phyloP scores from a whole-genome alignment of 2,888 invertebrate species.

The Orthosia gracilis region DNA sequence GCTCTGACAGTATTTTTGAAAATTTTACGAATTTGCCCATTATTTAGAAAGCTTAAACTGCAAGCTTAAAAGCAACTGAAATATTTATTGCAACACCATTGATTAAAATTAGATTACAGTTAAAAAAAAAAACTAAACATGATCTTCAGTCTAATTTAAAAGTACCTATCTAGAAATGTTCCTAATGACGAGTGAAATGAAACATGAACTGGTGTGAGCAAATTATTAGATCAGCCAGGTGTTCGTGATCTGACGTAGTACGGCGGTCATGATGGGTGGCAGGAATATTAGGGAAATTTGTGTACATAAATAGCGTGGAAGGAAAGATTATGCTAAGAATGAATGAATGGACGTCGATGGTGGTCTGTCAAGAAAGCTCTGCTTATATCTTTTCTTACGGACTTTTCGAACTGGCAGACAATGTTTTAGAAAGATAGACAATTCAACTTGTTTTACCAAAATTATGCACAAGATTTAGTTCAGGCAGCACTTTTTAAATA shows the following conservation, averaged over 20 bases:
- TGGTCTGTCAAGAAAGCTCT: not conserved
- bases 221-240: conserved; percentile 81
- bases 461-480: no score
- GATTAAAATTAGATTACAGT: no score
- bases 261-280: conserved; percentile 52
- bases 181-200: conserved; percentile 77
- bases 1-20: not conserved
- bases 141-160: conserved; percentile 39
- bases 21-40: not conserved
- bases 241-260: conserved; percentile 72
- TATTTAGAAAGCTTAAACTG: no score
- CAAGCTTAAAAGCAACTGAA: no score
- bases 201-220: conserved; percentile 73
- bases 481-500: not conserved
- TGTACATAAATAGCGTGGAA: conserved; percentile 3
- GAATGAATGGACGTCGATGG: conserved; percentile 1
- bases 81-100: no score
- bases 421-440: not conserved
- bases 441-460: no score
- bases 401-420: not conserved
- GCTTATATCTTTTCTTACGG: not conserved
- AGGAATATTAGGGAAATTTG: conserved; percentile 6
- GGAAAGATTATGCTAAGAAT: conserved; percentile 5
- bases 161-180: conserved; percentile 52
- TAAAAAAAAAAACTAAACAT: no score